Conservation (phyloP, 2,888 invertebrate species). For the Elysia crispata region DNA sequence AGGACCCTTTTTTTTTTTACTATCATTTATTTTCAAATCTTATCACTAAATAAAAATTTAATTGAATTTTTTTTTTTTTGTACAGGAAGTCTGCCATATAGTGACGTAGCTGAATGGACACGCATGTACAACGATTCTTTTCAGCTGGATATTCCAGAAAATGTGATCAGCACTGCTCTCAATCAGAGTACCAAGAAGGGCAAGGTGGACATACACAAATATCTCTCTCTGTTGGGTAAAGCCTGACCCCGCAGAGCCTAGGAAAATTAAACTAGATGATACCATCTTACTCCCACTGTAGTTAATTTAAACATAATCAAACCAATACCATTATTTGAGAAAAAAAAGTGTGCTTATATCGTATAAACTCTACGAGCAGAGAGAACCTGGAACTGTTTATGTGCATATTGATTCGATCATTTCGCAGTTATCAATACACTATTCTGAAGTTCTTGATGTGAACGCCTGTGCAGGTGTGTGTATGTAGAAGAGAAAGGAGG, state of each 20-base stretch:
- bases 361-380: too few species aligned
- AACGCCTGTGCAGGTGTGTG: too few species aligned
- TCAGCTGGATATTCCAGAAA: slow-evolving; percentile 57
- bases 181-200: slow-evolving; percentile 51
- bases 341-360: too few species aligned
- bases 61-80: neutral
- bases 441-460: too few species aligned
- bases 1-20: neutral
- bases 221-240: slow-evolving; percentile 52
- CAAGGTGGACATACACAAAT: slow-evolving; percentile 55
- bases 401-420: too few species aligned
- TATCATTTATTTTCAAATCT: neutral
- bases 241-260: neutral
- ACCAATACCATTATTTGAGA: too few species aligned
- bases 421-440: too few species aligned
- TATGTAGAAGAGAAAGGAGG: too few species aligned
- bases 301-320: too few species aligned
- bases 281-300: too few species aligned
- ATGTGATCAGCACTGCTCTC: slow-evolving; percentile 53
- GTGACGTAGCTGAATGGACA: slow-evolving; percentile 60
- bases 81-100: slow-evolving; percentile 61
- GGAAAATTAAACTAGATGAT: too few species aligned
- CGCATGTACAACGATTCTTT: slow-evolving; percentile 62
- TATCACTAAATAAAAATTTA: neutral
- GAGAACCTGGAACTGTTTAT: too few species aligned